Conservation (phyloP, 2,797 vertebrate species). For the Lindbergichthys nudifrons region DNA sequence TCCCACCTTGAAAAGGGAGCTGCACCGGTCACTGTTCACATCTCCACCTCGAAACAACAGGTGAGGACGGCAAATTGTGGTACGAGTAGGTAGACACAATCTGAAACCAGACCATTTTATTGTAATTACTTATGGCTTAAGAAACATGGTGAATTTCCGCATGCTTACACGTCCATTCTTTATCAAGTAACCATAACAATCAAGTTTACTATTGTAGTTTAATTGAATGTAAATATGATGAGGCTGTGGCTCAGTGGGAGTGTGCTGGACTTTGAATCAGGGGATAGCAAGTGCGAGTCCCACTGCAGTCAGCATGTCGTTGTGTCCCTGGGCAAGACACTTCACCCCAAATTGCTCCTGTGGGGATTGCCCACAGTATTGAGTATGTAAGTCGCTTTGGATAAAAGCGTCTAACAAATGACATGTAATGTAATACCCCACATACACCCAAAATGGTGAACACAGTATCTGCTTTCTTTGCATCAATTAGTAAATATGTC, state of each 20-base stretch:
- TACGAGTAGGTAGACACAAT: not conserved
- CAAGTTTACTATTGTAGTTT: not conserved
- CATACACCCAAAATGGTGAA: not conserved
- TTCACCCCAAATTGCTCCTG: too few relatives aligned
- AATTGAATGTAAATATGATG: not conserved
- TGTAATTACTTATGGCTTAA: not conserved
- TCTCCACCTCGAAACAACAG: slow-evolving; percentile 82
- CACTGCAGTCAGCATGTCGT: too few relatives aligned
- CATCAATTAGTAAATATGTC: not conserved
- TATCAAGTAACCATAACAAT: not conserved
- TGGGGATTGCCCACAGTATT: too few relatives aligned
- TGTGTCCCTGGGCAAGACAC: too few relatives aligned
- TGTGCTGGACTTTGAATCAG: too few relatives aligned
- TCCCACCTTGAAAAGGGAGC: slow-evolving; percentile 86
- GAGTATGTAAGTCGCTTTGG: too few relatives aligned
- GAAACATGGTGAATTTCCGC: not conserved
- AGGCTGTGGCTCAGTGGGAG: too few relatives aligned
- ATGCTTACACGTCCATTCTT: not conserved
- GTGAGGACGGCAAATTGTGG: slow-evolving; percentile 64
- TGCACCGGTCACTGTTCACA: slow-evolving; percentile 85
- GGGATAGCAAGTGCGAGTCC: too few relatives aligned
- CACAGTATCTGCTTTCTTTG: not conserved
- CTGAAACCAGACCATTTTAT: not conserved
- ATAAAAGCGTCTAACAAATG: too few relatives aligned
- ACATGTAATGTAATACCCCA: not conserved